Conservation (phyloP, 2,113 vertebrate genomes). For the Tragelaphus buxtoni region DNA sequence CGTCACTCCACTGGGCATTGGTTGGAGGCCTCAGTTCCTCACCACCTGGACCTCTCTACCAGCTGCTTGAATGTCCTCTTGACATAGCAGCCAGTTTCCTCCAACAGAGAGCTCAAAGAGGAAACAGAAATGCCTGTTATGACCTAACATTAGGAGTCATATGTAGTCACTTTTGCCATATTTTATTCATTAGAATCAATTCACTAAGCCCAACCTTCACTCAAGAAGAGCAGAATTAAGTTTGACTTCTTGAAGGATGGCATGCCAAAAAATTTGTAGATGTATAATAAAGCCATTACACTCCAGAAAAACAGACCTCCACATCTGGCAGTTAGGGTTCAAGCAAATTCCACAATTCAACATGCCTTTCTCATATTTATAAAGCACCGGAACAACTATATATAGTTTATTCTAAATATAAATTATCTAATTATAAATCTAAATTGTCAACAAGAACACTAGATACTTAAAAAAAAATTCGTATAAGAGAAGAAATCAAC, state of each 20-base stretch:
- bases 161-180: fast-evolving
- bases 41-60: not conserved
- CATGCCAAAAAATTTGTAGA: not conserved
- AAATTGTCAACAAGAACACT: not conserved
- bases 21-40: not conserved
- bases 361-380: not conserved
- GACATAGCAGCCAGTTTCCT: not conserved
- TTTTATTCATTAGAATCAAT: not conserved
- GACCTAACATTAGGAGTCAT: not conserved
- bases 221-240: not conserved
- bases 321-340: not conserved
- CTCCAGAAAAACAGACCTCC: not conserved
- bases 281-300: not conserved
- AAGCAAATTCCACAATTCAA: not conserved
- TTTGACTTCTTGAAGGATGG: not conserved
- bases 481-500: not conserved
- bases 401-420: not conserved
- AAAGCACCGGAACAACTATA: not conserved
- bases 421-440: not conserved
- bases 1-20: not conserved
- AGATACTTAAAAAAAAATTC: not conserved
- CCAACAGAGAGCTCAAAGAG: not conserved
- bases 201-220: not conserved
- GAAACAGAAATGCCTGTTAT: not conserved
- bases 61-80: not conserved